phyloP scores from a whole-genome alignment of 23 tunicate genomes.

The Phallusia fumigata region DNA sequence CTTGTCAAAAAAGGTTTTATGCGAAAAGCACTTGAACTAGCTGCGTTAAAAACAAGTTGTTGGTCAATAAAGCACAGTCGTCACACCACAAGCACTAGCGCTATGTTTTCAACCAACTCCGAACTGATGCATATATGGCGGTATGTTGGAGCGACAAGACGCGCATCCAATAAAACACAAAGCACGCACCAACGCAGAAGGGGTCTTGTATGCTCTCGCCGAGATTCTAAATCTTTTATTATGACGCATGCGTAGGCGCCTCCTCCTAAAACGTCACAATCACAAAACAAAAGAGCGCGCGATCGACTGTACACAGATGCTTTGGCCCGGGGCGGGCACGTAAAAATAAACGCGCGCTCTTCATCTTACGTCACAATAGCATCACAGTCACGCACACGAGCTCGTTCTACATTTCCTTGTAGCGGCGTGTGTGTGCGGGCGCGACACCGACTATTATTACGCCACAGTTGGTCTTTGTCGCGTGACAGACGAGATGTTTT shows the following conservation, averaged over 20 bases:
- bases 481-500: not conserved
- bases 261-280: not conserved
- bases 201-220: not conserved
- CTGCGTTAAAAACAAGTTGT: too few species aligned
- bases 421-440: not conserved
- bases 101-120: too few species aligned
- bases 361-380: not conserved
- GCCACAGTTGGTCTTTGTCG: not conserved
- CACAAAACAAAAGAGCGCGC: constrained; percentile 11
- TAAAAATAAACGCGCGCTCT: not conserved
- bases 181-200: not conserved
- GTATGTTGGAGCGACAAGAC: too few species aligned
- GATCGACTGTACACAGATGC: not conserved
- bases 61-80: too few species aligned
- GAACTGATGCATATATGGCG: too few species aligned
- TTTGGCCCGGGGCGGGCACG: not conserved
- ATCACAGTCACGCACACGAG: constrained; percentile 5
- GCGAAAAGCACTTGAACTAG: too few species aligned
- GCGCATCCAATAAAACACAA: not conserved
- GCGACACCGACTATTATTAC: constrained; percentile 4
- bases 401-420: constrained; percentile 2
- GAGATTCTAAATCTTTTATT: not conserved
- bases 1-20: too few species aligned
- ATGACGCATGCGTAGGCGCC: constrained; percentile 16
- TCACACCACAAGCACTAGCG: too few species aligned